A percentile compares a stretch with the other conserved stretches of the same genome.
Evolutionary conservation across 2,888 invertebrate species (phyloP).

Genomic region (Chrysolina haemoptera): DNA sequence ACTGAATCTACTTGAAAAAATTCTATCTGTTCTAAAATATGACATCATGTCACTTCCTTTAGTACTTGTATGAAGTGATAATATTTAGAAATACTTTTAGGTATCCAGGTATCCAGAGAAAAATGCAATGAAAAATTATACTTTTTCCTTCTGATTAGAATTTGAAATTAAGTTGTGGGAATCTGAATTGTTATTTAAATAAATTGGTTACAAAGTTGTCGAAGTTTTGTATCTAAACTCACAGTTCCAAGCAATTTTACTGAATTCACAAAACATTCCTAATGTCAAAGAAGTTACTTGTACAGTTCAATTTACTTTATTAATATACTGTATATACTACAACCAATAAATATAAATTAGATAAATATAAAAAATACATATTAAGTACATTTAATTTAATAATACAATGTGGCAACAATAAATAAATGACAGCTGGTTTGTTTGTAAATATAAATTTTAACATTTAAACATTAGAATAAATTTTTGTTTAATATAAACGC

Average conservation of each 20-base stretch:
- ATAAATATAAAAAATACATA: constrained; percentile 47
- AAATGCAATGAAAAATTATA: too few species aligned
- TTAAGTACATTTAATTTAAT: constrained; percentile 50
- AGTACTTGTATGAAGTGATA: too few species aligned
- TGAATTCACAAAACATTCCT: too few species aligned
- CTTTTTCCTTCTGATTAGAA: not conserved
- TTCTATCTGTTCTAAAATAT: too few species aligned
- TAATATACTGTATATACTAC: constrained; percentile 38
- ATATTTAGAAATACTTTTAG: too few species aligned
- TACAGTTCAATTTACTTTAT: constrained; percentile 9
- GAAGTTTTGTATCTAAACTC: not conserved
- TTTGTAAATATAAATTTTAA: constrained; percentile 45
- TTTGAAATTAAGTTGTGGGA: not conserved
- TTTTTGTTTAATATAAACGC: constrained; percentile 42
- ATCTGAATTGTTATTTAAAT: not conserved
- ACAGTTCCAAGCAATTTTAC: not conserved
- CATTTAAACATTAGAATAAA: constrained; percentile 40
- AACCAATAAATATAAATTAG: constrained; percentile 43
- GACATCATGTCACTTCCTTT: too few species aligned
- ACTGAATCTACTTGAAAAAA: too few species aligned
- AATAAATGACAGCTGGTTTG: constrained; percentile 46
- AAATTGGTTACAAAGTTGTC: not conserved
- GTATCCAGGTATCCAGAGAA: too few species aligned
- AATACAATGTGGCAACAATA: constrained; percentile 49
- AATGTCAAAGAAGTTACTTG: not conserved